phyloP scores from a whole-genome alignment of 2,113 vertebrate genomes.

The Pygoscelis antarcticus region DNA sequence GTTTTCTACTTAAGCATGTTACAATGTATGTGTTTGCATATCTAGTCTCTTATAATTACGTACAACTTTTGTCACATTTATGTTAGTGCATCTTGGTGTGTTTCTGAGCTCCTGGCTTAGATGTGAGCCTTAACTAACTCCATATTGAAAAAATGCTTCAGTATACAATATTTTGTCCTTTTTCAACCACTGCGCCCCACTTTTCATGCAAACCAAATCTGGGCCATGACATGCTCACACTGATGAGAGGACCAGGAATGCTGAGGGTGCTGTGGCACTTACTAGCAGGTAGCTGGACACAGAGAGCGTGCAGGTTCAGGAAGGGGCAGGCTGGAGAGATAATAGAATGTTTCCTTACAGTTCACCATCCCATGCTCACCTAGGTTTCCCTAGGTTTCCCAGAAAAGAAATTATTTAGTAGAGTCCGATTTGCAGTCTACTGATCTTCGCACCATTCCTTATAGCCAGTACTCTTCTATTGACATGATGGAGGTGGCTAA shows the following conservation, averaged over 20 bases:
- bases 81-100: not conserved
- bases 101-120: not conserved
- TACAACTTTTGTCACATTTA: not conserved
- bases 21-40: not conserved
- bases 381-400: not conserved
- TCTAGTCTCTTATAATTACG: not conserved
- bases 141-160: not conserved
- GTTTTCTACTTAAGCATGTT: not conserved
- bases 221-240: not conserved
- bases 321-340: not conserved
- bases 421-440: not conserved
- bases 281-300: not conserved
- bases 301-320: not conserved
- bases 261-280: not conserved
- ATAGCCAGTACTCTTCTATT: not conserved
- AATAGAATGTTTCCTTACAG: not conserved
- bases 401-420: not conserved
- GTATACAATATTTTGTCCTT: not conserved
- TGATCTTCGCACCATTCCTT: not conserved
- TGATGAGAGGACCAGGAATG: not conserved
- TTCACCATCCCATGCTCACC: not conserved
- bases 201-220: not conserved
- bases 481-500: not conserved
- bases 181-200: not conserved
- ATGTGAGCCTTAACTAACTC: not conserved